Conservation (phyloP, 2,113 vertebrate species). For the Edolisoma coerulescens region DNA sequence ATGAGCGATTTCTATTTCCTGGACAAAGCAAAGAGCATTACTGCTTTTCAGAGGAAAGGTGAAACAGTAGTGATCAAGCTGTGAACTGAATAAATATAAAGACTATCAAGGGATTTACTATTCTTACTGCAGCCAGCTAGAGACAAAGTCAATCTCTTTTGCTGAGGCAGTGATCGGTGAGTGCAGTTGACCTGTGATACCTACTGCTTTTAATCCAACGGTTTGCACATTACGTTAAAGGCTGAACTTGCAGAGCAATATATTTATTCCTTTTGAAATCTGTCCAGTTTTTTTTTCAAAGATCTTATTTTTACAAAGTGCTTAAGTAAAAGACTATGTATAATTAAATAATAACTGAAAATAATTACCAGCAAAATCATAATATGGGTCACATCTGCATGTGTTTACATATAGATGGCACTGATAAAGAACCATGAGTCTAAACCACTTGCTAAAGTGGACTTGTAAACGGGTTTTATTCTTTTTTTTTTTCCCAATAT, state of each 20-base stretch:
- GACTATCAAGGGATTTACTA: slow-evolving; percentile 64
- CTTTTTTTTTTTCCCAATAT: neutral
- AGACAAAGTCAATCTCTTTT: slow-evolving; percentile 44
- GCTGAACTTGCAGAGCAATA: neutral
- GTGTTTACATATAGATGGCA: neutral
- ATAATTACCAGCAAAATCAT: neutral
- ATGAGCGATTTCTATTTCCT: slow-evolving; percentile 54
- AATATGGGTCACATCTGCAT: neutral
- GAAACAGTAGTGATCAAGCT: slow-evolving; percentile 58
- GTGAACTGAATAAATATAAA: slow-evolving; percentile 67
- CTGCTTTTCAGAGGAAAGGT: slow-evolving; percentile 59
- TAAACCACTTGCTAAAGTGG: neutral
- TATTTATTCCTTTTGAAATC: neutral
- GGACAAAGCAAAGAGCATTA: slow-evolving; percentile 27
- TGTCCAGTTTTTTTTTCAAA: neutral
- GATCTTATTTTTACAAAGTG: neutral
- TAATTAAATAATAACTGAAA: slow-evolving; percentile 31
- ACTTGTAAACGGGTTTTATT: neutral
- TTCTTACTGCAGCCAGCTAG: slow-evolving; percentile 61
- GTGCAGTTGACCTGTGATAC: slow-evolving; percentile 35
- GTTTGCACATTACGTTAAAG: slow-evolving; percentile 13
- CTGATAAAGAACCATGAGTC: neutral
- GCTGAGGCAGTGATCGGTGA: slow-evolving; percentile 62
- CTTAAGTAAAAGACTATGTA: neutral
- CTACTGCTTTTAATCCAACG: slow-evolving; percentile 42